phyloP scores from a whole-genome alignment of 1,140 invertebrate genomes.

The Harpegnathos saltator region DNA sequence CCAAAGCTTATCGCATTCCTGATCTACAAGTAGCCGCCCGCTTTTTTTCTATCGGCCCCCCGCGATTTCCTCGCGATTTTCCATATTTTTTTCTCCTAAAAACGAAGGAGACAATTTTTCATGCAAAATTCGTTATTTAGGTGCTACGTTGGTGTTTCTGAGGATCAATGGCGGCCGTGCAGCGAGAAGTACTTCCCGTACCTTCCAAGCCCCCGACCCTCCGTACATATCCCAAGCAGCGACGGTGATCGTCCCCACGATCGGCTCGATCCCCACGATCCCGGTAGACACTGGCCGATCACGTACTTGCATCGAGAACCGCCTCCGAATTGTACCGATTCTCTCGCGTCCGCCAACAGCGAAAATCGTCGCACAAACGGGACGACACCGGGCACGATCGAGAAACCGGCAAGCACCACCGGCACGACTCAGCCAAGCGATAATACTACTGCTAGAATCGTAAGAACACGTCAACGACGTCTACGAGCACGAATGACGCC shows the following conservation, averaged over 20 bases:
- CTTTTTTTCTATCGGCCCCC: too few relatives aligned
- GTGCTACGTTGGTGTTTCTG: slow-evolving; percentile 91
- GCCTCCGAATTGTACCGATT: slow-evolving; percentile 86
- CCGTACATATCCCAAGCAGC: slow-evolving; percentile 49
- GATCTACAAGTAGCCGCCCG: too few relatives aligned
- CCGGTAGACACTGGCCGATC: slow-evolving; percentile 88
- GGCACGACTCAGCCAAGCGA: not conserved
- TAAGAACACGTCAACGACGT: not conserved
- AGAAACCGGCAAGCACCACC: not conserved
- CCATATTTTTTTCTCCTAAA: too few relatives aligned
- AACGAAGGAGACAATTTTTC: too few relatives aligned
- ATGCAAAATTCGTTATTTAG: slow-evolving; percentile 80
- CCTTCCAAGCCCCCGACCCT: slow-evolving; percentile 74
- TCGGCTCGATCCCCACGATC: slow-evolving; percentile 43
- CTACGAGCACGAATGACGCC: slow-evolving; percentile 7
- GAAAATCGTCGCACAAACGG: slow-evolving; percentile 27
- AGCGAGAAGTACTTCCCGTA: slow-evolving; percentile 92
- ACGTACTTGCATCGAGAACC: slow-evolving; percentile 89
- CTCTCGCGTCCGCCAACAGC: slow-evolving; percentile 61
- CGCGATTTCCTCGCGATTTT: too few relatives aligned
- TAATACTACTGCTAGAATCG: not conserved
- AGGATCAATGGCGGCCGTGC: slow-evolving; percentile 93
- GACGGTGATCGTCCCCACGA: slow-evolving; percentile 21
- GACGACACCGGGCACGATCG: slow-evolving; percentile 2
- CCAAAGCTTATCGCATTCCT: too few relatives aligned